These are phyloP conservation scores for Phocoena sinus DNA, from an alignment of 2,113 vertebrate species.

Conservation along the genomic window DNA sequence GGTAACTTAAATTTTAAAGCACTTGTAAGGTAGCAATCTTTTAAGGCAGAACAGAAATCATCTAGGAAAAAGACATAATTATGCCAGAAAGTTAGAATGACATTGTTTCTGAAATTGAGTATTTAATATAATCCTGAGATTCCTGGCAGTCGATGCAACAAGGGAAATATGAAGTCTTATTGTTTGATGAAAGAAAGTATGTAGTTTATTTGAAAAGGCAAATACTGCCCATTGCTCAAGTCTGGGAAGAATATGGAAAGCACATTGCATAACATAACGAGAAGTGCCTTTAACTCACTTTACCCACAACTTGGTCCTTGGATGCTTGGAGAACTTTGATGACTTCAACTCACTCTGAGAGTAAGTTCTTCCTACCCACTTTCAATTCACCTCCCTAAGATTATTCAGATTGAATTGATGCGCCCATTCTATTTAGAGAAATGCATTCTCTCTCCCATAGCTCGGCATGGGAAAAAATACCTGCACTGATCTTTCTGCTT, in stretches of 20 bases:
- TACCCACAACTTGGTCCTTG: background rate
- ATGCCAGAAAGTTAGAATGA: background rate
- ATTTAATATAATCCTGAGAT: conserved; percentile 1
- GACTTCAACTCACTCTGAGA: background rate
- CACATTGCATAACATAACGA: background rate
- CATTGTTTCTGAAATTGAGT: background rate
- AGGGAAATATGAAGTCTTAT: background rate
- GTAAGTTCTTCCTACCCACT: background rate
- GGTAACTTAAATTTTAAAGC: background rate
- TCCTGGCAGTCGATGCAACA: background rate
- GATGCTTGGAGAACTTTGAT: background rate
- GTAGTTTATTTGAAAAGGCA: conserved; percentile 6
- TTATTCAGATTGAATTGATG: background rate
- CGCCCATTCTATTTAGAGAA: conserved; percentile 16
- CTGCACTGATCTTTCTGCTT: conserved; percentile 1
- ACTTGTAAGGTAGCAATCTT: background rate
- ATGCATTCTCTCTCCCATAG: background rate
- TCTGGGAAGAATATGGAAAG: background rate
- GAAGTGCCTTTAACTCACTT: background rate
- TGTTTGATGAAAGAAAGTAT: conserved; percentile 12
- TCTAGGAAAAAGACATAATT: background rate
- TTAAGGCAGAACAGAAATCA: conserved; percentile 17
- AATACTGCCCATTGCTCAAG: background rate
- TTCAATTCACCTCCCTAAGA: conserved; percentile 33
- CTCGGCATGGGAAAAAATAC: conserved; percentile 35